Evolutionary conservation across 2,888 invertebrate genomes (phyloP), one percentile per base, ranked within the genome.

Genomic region (Platypus cylindrus): DNA sequence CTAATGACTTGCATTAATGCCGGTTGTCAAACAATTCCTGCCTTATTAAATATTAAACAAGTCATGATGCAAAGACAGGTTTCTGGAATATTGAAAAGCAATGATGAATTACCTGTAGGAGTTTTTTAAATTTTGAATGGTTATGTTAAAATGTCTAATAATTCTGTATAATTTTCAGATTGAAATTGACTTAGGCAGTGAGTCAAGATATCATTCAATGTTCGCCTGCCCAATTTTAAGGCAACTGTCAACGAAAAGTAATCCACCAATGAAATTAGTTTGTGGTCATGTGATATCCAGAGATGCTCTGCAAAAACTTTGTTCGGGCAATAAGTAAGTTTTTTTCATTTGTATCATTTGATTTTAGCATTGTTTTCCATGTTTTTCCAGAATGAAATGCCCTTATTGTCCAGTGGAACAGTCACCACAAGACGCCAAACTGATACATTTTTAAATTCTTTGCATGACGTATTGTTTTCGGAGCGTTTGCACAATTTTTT

Each of bases 341-440:
- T 31, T 42, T 48, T 14, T 4, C 13, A 18, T 3, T 16, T 14
- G 5, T 32, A 8, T 25, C 11, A 11, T 12, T 33, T 28, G 9
- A 15, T n/a, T 15, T 18, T 30, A n/a, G 7, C 4, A 22, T 4
- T 15, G 24, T 12, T 23, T 50, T 29, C 12, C 25, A 25, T 43
- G 28, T 27, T 74, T 42, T 73, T 75, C 43, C 69, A 91, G 91
- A 58, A 76, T 98, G 61, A 98, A 98, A 67, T 98, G 98, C 58
- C 97, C 97, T 0, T 98, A 98, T 65, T 98, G 98, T 57, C 97
- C 97, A 1, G 79, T 91, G 60, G 97, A 98, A 63, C 94, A 94
- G 59, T 83, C 82, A 49, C 86, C 91, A 14, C 74, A 81, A 37
- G 93, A 95, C 59, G 94, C 94, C 30, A 75, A 84, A 56, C 79